Evolutionary conservation across 2,797 vertebrate genomes (phyloP), one percentile per base, ranked within the genome.

Genomic region (Morus bassanus): DNA sequence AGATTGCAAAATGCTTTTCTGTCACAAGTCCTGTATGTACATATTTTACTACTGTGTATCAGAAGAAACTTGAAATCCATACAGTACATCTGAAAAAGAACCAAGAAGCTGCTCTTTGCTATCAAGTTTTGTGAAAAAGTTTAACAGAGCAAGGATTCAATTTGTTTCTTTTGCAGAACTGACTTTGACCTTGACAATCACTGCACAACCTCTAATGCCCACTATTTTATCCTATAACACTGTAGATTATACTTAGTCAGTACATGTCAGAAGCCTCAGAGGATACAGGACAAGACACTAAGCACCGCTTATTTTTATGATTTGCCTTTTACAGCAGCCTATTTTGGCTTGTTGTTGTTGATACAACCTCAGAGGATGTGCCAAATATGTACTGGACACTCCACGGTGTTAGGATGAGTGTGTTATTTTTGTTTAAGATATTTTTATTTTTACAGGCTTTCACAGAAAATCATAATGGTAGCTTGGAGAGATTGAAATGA

Each of bases 401-500:
- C 74, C 43, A 46, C 3, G 3, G 59, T 81, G 86, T 79, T 91
- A 88, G 70, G 89, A 76, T 43, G 74, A 94, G 53, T 93, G 60
- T 70, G 88, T 82, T 94, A 94, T 95, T 96, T 96, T 96, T 8
- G 8, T 76, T 63, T 37, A 61, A 82, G 88, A 91, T 94, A 91
- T 94, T 96, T 97, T 94, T 95, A 67, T 63, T 93, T 96, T 87
- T 78, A 57, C 80, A 94, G 69, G 69, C 88, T 95, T 95, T 91
- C 80, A 90, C 69, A 73, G 93, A 96, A 92, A 92, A 43, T 77
- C 77, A 53, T 89, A 91, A 86, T 48, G 77, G 70, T 75, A 79
- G 61, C 74, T 91, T 85, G 23, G 84, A 78, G 59, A 70, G 46
- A 39, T 5, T 86, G 76, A 80, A 93, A 60, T 54, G 72, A 56